These are phyloP conservation scores for Barnardius zonarius DNA, from an alignment of 2,113 vertebrate genomes.

Conservation along the genomic window DNA sequence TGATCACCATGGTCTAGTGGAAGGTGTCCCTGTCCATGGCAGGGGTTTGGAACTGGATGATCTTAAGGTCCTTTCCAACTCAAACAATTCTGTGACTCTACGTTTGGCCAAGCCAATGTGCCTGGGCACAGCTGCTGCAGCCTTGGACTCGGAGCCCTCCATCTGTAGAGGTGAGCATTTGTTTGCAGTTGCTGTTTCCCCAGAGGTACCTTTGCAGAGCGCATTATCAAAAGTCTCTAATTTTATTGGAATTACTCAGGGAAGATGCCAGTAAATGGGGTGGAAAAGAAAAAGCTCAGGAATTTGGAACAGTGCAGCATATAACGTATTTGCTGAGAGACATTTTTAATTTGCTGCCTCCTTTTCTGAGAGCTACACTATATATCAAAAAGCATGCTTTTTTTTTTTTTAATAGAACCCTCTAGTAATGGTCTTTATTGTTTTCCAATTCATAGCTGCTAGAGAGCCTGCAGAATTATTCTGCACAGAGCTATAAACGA, in stretches of 20 bases:
- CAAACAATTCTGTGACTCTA: neutral
- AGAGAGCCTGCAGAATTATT: slow-evolving; percentile 21
- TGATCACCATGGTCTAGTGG: neutral
- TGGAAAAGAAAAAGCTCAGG: neutral
- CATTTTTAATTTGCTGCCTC: neutral
- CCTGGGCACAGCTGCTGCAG: neutral
- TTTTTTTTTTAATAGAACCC: neutral
- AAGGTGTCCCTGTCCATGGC: neutral
- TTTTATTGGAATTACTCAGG: neutral
- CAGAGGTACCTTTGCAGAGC: neutral
- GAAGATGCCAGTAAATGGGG: neutral
- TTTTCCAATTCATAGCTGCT: slow-evolving; percentile 1
- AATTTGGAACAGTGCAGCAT: neutral
- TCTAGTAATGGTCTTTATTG: neutral
- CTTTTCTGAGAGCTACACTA: neutral
- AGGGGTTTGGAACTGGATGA: neutral
- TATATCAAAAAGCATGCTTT: neutral
- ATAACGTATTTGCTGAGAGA: neutral
- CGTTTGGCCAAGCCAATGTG: neutral
- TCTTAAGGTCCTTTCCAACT: neutral
- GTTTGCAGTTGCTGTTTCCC: neutral
- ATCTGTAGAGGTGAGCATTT: neutral
- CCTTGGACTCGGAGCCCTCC: neutral
- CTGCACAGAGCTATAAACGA: slow-evolving; percentile 20
- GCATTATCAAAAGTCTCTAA: neutral